Evolutionary conservation across 1,140 invertebrate species (phyloP).

Genomic region (Anastrepha ludens): DNA sequence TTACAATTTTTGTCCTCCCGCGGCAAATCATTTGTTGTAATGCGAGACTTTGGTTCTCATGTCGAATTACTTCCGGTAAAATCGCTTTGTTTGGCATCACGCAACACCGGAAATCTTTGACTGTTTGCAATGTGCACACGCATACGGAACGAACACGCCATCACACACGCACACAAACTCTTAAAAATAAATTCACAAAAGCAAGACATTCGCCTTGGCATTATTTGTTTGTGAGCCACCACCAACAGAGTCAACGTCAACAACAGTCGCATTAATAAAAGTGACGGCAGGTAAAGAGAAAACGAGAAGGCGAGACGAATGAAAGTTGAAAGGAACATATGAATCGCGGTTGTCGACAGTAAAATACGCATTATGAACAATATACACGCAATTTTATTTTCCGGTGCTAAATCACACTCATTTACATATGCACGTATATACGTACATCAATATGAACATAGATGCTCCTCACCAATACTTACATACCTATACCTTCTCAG

Average conservation of each 20-base stretch:
- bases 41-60: conserved; percentile 33
- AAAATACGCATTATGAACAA: conserved; percentile 7
- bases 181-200: background rate
- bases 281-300: background rate
- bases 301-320: no score
- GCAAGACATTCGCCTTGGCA: background rate
- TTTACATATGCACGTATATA: no score
- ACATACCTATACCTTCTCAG: background rate
- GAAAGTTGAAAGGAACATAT: background rate
- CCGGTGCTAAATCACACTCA: background rate
- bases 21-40: conserved; percentile 15
- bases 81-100: conserved; percentile 49
- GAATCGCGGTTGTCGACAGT: background rate
- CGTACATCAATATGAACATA: no score
- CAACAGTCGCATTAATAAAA: background rate
- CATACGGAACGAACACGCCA: background rate
- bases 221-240: background rate
- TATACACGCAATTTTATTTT: background rate
- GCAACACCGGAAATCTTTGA: conserved; percentile 49
- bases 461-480: background rate
- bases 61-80: conserved; percentile 48
- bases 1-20: background rate
- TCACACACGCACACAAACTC: background rate
- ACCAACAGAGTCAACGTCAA: background rate
- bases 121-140: conserved; percentile 15